Base-by-base conservation (phyloP, 2,888 invertebrate species). In the Eugnorisma glareosa region DNA sequence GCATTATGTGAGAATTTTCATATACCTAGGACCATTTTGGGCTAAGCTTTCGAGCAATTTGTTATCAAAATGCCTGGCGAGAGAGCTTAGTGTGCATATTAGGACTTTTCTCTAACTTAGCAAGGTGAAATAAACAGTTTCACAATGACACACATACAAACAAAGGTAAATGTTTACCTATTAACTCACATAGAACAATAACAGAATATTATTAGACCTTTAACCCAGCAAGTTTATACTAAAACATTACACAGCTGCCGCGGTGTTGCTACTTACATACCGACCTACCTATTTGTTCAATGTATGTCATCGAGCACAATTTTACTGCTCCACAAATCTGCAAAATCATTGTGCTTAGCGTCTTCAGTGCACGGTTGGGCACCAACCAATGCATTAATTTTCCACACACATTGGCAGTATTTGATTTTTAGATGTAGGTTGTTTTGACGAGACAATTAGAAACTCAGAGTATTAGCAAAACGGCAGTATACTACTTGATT, bases 41-140 rank as follows among this genome's bases (percentile, higher is more conserved):
- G 35, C 37, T 54, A 43, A 48, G 61, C 31, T 61, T 15, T 57
- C 21, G 21, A 51, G 48, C 67, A 68, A 79, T 79, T 83, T 77
- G 57, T 79, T 77, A 51, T 35, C 24, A 37, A 59, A 48, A 75
- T 48, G 7, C 57, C 28, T 57, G 64, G 35, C 48, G 35, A 64
- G 40, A 68, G 28, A 68, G 83, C 77, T 79, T 57, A 68, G 35
- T 31, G 48, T 57, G 35, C 15, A 31, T 72, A 8, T 24, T 35
- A n/a, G 1, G 5, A 40, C 5, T 43, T 71, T 48, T 43, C 1
- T 61, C 10, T 31, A 7, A 37, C 45, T 21, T 66, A n/a, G 3
- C 7, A 51, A 43, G 24, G 43, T n/a, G 11, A 48, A 48, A 68
- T 48, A 68, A 31, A 66, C 43, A 77, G 51, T 43, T 51, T 54